These are phyloP conservation scores for Phoebastria nigripes DNA, from an alignment of 2,797 vertebrate genomes.

Conservation along the genomic window DNA sequence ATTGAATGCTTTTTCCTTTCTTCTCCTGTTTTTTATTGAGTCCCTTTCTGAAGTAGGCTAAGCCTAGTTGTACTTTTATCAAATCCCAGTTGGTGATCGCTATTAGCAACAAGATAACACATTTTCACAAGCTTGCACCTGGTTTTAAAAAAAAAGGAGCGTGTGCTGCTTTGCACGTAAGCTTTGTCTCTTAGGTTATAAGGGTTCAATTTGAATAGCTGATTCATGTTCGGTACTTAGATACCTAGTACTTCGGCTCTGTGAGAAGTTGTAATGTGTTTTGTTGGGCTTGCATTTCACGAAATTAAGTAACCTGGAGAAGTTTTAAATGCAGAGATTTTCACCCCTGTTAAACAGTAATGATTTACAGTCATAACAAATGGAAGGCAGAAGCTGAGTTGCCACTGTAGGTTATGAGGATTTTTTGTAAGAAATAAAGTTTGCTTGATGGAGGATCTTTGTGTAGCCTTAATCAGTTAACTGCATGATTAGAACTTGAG, in stretches of 20 bases:
- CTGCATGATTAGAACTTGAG: not conserved
- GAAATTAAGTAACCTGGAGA: not conserved
- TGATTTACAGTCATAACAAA: not conserved
- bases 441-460: not conserved
- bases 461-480: not conserved
- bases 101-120: slow-evolving; percentile 41
- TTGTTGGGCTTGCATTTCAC: not conserved
- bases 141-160: not conserved
- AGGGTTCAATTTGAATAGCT: slow-evolving; percentile 1
- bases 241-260: not conserved
- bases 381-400: not conserved
- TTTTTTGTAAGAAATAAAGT: not conserved
- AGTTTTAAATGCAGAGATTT: not conserved
- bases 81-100: slow-evolving; percentile 46
- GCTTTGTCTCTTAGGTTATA: slow-evolving; percentile 27
- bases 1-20: slow-evolving; percentile 1
- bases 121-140: slow-evolving; percentile 51
- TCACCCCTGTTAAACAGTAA: not conserved
- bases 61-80: slow-evolving; percentile 54
- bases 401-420: not conserved
- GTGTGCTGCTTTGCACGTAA: not conserved
- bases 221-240: not conserved
- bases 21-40: slow-evolving; percentile 8
- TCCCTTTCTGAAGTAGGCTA: slow-evolving; percentile 20
- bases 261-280: not conserved